Percentiles rank a stretch among this genome's conserved stretches.
These are phyloP conservation scores for Lamellibrachia luymesi DNA, from an alignment of 1,140 invertebrate genomes.

Conservation along the genomic window DNA sequence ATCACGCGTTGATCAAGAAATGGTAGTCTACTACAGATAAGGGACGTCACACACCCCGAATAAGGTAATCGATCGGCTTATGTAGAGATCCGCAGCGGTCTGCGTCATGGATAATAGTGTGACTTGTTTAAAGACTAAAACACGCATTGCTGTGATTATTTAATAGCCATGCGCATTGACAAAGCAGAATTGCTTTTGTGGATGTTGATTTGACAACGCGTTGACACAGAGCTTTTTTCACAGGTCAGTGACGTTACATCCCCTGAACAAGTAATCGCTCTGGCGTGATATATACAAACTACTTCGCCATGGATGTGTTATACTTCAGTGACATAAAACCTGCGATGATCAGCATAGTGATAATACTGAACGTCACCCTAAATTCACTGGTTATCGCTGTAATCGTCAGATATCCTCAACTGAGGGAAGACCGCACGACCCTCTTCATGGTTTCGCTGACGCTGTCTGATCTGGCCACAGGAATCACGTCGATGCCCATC, in stretches of 20 bases:
- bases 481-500: neutral
- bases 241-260: too few species aligned
- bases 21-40: neutral
- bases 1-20: neutral
- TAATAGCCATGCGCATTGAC: neutral
- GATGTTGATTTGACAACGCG: too few species aligned
- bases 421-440: neutral
- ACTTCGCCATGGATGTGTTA: neutral
- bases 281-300: neutral
- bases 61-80: neutral
- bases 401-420: neutral
- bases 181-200: neutral
- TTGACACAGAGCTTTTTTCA: too few species aligned
- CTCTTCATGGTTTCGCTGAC: neutral
- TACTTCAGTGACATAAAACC: neutral
- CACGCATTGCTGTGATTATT: neutral
- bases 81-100: neutral
- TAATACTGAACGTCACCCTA: neutral
- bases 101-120: neutral
- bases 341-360: neutral
- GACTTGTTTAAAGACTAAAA: neutral
- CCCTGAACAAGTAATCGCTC: too few species aligned
- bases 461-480: neutral
- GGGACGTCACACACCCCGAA: neutral
- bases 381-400: neutral